A percentile compares a stretch with the other conserved stretches of the same genome.
Evolutionary conservation across 2,888 invertebrate genomes (phyloP).

Genomic region (Pilophorus perplexus): DNA sequence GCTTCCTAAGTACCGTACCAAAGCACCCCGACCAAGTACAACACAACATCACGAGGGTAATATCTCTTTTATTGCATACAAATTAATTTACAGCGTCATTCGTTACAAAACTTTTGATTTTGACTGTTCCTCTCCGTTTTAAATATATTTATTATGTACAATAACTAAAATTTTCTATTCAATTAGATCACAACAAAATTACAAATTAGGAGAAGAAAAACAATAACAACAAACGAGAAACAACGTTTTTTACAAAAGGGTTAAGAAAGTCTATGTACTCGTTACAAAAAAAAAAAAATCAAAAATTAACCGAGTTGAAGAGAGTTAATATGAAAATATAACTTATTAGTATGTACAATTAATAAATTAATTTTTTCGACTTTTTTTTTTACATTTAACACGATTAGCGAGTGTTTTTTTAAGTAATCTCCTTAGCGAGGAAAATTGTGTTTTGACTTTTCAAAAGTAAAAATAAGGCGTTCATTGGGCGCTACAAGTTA

Average conservation of each 20-base stretch:
- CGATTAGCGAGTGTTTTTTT: conserved; percentile 1
- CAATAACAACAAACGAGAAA: conserved; percentile 37
- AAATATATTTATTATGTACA: conserved; percentile 32
- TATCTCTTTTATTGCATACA: conserved; percentile 27
- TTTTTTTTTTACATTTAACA: conserved; percentile 14
- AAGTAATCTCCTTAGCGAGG: too few species aligned
- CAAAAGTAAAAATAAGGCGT: too few species aligned
- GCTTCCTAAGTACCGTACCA: too few species aligned
- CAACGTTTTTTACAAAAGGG: conserved; percentile 21
- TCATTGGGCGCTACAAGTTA: too few species aligned
- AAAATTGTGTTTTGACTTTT: too few species aligned
- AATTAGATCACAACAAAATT: conserved; percentile 35
- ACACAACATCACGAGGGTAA: too few species aligned
- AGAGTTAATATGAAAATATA: conserved; percentile 12
- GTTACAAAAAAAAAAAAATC: background rate
- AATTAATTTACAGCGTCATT: conserved; percentile 25
- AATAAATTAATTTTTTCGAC: conserved; percentile 34
- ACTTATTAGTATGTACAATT: conserved; percentile 34
- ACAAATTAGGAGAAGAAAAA: conserved; percentile 31
- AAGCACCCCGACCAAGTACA: too few species aligned
- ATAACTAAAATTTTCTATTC: conserved; percentile 15
- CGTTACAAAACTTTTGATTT: conserved; percentile 26
- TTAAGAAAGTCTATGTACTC: conserved; percentile 10
- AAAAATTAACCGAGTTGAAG: background rate
- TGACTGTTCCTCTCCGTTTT: conserved; percentile 8